Evolutionary conservation across 2,797 vertebrate genomes (phyloP).

Genomic region (Orientallactaga sibirica): DNA sequence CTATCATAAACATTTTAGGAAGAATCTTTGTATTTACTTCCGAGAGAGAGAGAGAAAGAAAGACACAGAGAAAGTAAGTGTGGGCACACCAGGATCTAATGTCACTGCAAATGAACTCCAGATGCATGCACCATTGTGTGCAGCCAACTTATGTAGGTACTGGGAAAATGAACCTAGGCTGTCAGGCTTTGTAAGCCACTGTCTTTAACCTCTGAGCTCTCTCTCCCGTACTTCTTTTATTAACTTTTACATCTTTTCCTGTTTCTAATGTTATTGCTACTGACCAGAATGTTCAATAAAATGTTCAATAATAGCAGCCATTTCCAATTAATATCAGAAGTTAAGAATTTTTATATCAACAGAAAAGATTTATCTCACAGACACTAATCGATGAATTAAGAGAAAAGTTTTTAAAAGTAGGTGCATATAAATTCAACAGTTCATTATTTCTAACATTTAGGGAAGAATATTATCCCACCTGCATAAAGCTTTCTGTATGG

Average conservation of each 20-base stretch:
- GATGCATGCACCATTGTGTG: too few relatives aligned
- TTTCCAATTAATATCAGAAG: neutral
- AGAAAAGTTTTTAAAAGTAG: neutral
- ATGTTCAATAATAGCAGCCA: neutral
- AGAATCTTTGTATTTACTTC: too few relatives aligned
- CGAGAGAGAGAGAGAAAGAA: too few relatives aligned
- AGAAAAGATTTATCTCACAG: neutral
- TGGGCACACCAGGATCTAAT: too few relatives aligned
- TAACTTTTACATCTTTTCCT: neutral
- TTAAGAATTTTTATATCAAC: neutral
- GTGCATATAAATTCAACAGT: neutral
- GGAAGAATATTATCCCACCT: neutral
- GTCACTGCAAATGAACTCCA: too few relatives aligned
- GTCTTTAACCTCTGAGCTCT: too few relatives aligned
- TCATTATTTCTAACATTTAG: neutral
- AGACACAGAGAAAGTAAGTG: too few relatives aligned
- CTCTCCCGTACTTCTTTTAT: too few relatives aligned
- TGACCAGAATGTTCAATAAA: neutral
- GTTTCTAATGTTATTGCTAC: neutral
- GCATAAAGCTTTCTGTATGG: neutral
- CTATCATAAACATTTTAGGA: neutral
- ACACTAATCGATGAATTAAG: neutral
- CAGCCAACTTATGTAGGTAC: too few relatives aligned
- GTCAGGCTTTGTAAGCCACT: too few relatives aligned
- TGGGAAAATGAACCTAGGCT: too few relatives aligned